A percentile compares a stretch with the other conserved stretches of the same genome.
phyloP scores from a whole-genome alignment of 2,113 vertebrate species.

The Brachyhypopomus occidentalis region DNA sequence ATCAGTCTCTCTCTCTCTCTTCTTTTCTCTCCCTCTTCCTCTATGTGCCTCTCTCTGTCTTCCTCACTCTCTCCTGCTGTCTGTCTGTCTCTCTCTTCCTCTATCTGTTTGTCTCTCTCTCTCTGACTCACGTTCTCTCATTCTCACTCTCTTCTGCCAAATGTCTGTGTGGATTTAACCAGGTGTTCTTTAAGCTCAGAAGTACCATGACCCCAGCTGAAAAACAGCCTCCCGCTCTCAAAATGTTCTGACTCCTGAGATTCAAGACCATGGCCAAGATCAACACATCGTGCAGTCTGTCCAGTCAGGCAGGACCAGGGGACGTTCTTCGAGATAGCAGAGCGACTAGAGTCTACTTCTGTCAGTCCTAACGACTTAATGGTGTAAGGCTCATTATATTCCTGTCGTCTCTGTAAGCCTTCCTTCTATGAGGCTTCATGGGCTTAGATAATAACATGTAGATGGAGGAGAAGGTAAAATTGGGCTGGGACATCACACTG shows the following conservation, averaged over 20 bases:
- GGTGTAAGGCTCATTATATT: constrained; percentile 10
- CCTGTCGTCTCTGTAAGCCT: neutral
- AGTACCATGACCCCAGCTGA: no score
- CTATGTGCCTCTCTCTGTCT: neutral
- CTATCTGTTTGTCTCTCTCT: neutral
- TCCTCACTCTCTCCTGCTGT: no score
- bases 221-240: neutral
- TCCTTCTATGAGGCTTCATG: neutral
- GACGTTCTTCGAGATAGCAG: neutral
- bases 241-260: constrained; percentile 27
- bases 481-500: neutral
- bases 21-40: neutral
- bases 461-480: neutral
- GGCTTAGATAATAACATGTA: neutral
- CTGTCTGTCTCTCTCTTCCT: neutral
- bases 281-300: constrained; percentile 15
- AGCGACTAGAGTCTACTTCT: neutral
- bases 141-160: neutral
- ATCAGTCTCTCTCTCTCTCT: neutral
- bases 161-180: neutral
- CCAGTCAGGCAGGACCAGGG: constrained; percentile 7
- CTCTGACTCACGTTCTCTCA: neutral
- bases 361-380: constrained; percentile 10
- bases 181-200: neutral
- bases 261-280: neutral